Base-by-base conservation (phyloP, 2,888 invertebrate genomes). In the Antheraea assamensis region DNA sequence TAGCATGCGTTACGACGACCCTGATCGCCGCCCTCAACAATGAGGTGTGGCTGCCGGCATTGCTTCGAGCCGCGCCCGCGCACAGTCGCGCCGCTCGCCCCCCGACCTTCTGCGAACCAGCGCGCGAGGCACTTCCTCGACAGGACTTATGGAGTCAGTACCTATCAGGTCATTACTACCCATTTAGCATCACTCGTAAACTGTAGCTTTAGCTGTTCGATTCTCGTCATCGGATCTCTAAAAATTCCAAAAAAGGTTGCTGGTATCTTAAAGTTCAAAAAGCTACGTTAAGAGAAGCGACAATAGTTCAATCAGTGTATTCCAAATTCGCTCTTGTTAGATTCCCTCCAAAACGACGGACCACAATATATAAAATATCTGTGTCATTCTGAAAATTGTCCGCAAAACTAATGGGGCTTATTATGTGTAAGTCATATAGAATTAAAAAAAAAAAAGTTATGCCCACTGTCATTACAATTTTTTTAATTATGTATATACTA, bases 41-140 rank as follows among this genome's bases (percentile, higher is more conserved):
- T 91, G 92, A 91, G 90, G 89, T 91, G 92, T 87, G 91, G 92
- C 74, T 89, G 90, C 82, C 90, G 90, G 77, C 88, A 87, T 74
- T 90, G 90, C 85, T 88, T 84, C 90, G 88, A 90, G 85, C 91
- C 90, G 79, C 88, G 87, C 74, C 83, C 88, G 75, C 84, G 85
- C 76, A 84, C 83, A 79, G 85, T 83, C 80, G 86, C 85, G 77
- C 85, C 85, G 79, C 83, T 78, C 76, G 76, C 78, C 72, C 82
- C 75, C 76, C 83, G 79, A 58, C 78, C 80, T 24, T 75, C 72
- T 3, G 70, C 58, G 24, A 73, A 72, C 27, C 74, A 71, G 17
- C 78, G 72, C 73, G 71, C 78, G 75, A 73, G 77, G n/a, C 74
- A 76, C 31, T 35, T 30, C 55, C 70, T 58, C 79, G 76, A 78